Base-by-base conservation (phyloP, 2,888 invertebrate genomes). In the Ypsolopha scabrella region DNA sequence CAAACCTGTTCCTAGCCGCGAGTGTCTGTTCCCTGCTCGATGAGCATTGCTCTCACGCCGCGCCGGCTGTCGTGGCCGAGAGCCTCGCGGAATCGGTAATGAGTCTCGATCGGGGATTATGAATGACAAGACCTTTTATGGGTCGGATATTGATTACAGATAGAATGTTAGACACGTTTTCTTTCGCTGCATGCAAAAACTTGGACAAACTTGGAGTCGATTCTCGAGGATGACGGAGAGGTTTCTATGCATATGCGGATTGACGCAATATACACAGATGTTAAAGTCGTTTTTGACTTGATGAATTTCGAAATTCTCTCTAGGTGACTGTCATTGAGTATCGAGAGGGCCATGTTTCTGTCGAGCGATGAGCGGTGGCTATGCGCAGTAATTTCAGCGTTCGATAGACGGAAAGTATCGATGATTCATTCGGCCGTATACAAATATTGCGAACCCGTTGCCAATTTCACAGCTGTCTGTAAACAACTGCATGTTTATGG, bases 381-480 rank as follows among this genome's bases (percentile, higher is more conserved):
- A 24, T 24, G 24, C 24, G 24, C 2, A 24, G 24, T 24, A 24
- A 24, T 24, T 24, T 24, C 24, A 24, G 24, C 24, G 24, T 24
- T 24, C 24, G 24, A 24, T 24, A 24, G 24, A 24, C 2, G 4
- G 24, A 24, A 24, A 24, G 24, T 24, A 24, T 24, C 4, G 55
- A 65, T 68, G 70, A 72, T 66, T 73, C 69, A 70, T 64, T 58
- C 55, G 58, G 57, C 60, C 57, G 4, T 24, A 41, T 39, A 53
- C 41, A 44, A 50, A 41, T 51, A 51, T 65, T 37, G 36, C 48
- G 61, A 67, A 67, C 61, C 64, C 59, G 68, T 68, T 69, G 72
- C 70, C 69, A 75, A 71, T 73, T 72, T 68, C 68, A 74, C 66
- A 68, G 65, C 65, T 70, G 62, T 60, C 61, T 67, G 68, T 75